Percentiles rank a stretch among this genome's conserved stretches.
These are phyloP conservation scores for Agrotis puta DNA, from an alignment of 2,888 invertebrate species.

Conservation along the genomic window DNA sequence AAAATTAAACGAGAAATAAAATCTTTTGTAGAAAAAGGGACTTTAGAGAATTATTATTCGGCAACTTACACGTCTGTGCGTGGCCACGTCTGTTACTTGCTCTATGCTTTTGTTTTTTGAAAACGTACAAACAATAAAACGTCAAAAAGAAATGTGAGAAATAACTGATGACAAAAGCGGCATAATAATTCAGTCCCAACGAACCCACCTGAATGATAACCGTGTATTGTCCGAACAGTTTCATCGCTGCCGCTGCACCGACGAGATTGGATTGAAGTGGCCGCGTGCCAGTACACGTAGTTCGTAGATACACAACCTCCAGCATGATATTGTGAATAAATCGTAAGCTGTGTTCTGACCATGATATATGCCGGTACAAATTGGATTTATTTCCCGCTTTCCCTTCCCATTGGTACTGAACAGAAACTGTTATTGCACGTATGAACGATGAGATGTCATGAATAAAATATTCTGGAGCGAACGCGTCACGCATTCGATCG, in stretches of 20 bases:
- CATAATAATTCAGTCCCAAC: not conserved
- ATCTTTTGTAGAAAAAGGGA: too few relatives aligned
- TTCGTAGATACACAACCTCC: slow-evolving; percentile 52
- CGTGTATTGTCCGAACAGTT: slow-evolving; percentile 64
- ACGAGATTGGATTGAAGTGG: slow-evolving; percentile 80
- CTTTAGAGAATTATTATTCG: too few relatives aligned
- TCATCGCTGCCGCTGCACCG: slow-evolving; percentile 68
- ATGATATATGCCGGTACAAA: slow-evolving; percentile 89
- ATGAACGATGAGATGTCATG: slow-evolving; percentile 87
- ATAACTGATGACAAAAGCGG: not conserved
- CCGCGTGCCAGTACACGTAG: slow-evolving; percentile 70
- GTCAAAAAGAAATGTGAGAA: too few relatives aligned
- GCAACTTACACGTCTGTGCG: too few relatives aligned
- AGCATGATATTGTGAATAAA: slow-evolving; percentile 83
- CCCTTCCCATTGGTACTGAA: slow-evolving; percentile 83
- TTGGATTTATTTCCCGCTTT: slow-evolving; percentile 88
- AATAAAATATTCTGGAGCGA: slow-evolving; percentile 84
- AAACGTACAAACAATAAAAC: too few relatives aligned
- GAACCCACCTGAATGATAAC: slow-evolving; percentile 49
- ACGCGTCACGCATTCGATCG: slow-evolving; percentile 81
- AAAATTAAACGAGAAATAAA: too few relatives aligned
- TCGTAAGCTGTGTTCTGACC: slow-evolving; percentile 83
- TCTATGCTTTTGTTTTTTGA: too few relatives aligned
- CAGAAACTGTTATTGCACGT: slow-evolving; percentile 87
- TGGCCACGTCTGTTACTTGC: too few relatives aligned